Evolutionary conservation across 2,113 vertebrate genomes (phyloP), one percentile per base, ranked within the genome.

Genomic region (Alethe diademata): DNA sequence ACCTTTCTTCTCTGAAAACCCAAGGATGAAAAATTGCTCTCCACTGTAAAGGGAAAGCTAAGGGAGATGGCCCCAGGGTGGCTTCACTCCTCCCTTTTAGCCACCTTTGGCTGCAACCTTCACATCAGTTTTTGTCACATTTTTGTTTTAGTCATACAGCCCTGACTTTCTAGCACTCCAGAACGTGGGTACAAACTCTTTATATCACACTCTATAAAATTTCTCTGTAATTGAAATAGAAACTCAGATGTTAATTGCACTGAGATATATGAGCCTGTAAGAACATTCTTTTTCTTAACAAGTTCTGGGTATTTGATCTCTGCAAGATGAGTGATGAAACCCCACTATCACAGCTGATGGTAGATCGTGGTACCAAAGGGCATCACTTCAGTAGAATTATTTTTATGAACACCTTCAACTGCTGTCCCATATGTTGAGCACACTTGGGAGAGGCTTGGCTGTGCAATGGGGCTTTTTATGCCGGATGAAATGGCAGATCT

Each of bases 381-480:
- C 47, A 86, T 47, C 24, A 74, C 43, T 86, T 92, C 64, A 86
- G 43, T 1, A 35, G 65, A 88, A 91, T 67, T 88, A 91, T 78
- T 94, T 94, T 94, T 92, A 79, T 67, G 84, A 91, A 58, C 33
- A 43, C 78, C 95, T 95, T 90, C n/a, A 80, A 61, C 40, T 85
- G 24, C 42, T 95, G 54, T 78, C 87, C 66, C 45, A 8, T 82
- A 88, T 73, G 51, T 66, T 65, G 84, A 91, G 57, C 38, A 60
- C 57, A 24, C 69, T 64, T 94, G 76, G 36, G 91, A 83, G 51
- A 71, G 26, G n/a, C 31, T 86, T 95, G 86, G 35, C 48, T 91
- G 24, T 65, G 38, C 60, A 66, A 14, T 88, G 51, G 86, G 35
- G 38, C 17, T 90, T 96, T 86, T 93, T 50, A 66, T 88, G n/a